phyloP scores from a whole-genome alignment of 2,888 invertebrate genomes.

The Steinernema scapterisci region DNA sequence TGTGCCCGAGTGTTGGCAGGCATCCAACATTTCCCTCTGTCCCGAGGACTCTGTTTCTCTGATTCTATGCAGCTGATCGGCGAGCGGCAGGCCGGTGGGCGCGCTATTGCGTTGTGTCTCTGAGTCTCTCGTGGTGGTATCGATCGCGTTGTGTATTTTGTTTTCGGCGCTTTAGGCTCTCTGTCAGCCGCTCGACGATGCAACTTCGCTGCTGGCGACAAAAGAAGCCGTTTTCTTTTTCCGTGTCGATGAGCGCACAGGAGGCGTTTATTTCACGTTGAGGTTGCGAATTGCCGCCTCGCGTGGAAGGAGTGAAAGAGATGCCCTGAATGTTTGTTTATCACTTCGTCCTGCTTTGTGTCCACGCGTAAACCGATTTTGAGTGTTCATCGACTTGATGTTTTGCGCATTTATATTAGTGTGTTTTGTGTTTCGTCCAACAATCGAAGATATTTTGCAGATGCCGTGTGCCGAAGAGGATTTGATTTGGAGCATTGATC shows the following conservation, averaged over 20 bases:
- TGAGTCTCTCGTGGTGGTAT: not conserved
- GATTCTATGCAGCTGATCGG: not conserved
- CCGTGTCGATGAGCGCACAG: not conserved
- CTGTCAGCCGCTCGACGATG: not conserved
- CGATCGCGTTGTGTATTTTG: not conserved
- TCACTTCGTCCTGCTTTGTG: not conserved
- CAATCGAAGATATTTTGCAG: not conserved
- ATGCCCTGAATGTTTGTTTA: not conserved
- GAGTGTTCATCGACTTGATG: not conserved
- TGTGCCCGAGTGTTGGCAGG: too few relatives aligned
- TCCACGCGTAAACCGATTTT: not conserved
- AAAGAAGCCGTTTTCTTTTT: not conserved
- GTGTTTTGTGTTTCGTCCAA: not conserved
- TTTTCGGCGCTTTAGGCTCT: not conserved
- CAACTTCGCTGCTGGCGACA: constrained; percentile 7
- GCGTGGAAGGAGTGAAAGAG: not conserved
- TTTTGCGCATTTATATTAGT: not conserved
- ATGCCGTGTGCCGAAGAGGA: constrained; percentile 27
- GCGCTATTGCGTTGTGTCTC: not conserved
- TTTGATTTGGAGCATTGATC: constrained; percentile 20
- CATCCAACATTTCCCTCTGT: too few relatives aligned
- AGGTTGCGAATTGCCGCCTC: constrained; percentile 1
- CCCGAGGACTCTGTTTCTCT: constrained; percentile 3
- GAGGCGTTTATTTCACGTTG: not conserved
- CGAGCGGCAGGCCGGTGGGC: not conserved